Percentiles rank a stretch among this genome's conserved stretches.
These are phyloP conservation scores for Numida meleagris DNA, from an alignment of 2,113 vertebrate genomes.

Conservation along the genomic window DNA sequence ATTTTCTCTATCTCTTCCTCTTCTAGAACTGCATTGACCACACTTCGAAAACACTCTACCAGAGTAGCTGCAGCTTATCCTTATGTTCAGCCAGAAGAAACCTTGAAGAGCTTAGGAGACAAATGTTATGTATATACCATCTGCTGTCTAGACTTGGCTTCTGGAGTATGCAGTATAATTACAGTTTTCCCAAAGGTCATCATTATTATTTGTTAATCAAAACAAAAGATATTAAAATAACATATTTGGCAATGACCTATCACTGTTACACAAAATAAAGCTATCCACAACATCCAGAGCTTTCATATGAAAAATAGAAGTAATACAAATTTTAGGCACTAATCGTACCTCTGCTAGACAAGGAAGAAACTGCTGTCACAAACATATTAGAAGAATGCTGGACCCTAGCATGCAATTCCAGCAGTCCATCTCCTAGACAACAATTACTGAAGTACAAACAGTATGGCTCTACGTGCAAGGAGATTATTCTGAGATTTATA, in stretches of 20 bases:
- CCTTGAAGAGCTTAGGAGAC: constrained; percentile 10
- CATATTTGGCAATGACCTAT: constrained; percentile 7
- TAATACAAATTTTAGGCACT: neutral
- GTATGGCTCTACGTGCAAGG: neutral
- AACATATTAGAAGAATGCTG: neutral
- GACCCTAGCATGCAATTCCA: neutral
- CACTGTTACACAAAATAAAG: constrained; percentile 4
- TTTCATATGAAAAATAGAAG: neutral
- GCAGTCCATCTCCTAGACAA: constrained; percentile 26
- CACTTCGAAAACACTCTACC: neutral
- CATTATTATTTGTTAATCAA: constrained; percentile 32
- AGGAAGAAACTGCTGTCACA: neutral
- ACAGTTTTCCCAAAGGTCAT: constrained; percentile 40
- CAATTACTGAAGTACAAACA: neutral
- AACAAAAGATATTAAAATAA: constrained; percentile 30
- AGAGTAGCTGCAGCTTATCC: constrained; percentile 6
- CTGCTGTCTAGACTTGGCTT: constrained; percentile 61
- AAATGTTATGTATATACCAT: constrained; percentile 35
- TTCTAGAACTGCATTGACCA: neutral
- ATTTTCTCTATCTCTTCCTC: neutral
- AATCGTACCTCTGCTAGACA: neutral
- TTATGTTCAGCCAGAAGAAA: constrained; percentile 39
- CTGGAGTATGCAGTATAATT: constrained; percentile 12
- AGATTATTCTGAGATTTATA: constrained; percentile 1
- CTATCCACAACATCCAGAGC: neutral